Evolutionary conservation across 2,888 invertebrate genomes (phyloP).

Genomic region (Pediacus dermestoides): DNA sequence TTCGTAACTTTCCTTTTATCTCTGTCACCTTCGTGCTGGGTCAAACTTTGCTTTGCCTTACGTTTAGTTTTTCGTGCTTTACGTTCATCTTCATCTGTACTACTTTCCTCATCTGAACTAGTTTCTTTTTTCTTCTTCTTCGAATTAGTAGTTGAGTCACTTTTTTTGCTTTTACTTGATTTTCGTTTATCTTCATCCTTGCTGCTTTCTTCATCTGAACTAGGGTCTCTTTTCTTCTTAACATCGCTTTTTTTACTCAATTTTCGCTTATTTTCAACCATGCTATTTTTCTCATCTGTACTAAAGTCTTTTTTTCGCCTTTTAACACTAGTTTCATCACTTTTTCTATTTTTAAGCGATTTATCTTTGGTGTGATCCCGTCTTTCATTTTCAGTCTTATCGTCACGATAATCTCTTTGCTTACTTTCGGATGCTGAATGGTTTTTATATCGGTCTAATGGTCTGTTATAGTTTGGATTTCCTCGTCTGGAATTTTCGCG

Average conservation of each 20-base stretch:
- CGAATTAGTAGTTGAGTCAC: neutral
- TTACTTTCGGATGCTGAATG: constrained; percentile 3
- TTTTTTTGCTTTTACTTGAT: neutral
- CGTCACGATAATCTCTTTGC: constrained; percentile 2
- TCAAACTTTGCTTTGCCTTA: too few relatives aligned
- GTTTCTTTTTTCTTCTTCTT: constrained; percentile 5
- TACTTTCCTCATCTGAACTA: constrained; percentile 17
- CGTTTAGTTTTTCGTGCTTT: constrained; percentile 16
- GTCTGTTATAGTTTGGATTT: constrained; percentile 8
- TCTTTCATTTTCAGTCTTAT: constrained; percentile 5
- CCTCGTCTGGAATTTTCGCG: neutral
- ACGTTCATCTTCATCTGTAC: constrained; percentile 32
- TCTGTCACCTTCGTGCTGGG: constrained; percentile 19
- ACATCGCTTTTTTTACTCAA: neutral
- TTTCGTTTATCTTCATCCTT: neutral
- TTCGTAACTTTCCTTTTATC: neutral
- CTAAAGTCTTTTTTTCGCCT: constrained; percentile 4
- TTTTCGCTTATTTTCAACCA: neutral
- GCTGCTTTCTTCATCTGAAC: neutral
- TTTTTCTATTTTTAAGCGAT: neutral
- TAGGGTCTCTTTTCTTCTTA: neutral
- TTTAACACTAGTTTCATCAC: neutral
- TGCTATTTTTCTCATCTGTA: neutral
- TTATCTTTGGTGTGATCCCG: constrained; percentile 1
- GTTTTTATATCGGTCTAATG: constrained; percentile 4